Evolutionary conservation across 2,113 vertebrate genomes (phyloP).

Genomic region (Aphyosemion australe): DNA sequence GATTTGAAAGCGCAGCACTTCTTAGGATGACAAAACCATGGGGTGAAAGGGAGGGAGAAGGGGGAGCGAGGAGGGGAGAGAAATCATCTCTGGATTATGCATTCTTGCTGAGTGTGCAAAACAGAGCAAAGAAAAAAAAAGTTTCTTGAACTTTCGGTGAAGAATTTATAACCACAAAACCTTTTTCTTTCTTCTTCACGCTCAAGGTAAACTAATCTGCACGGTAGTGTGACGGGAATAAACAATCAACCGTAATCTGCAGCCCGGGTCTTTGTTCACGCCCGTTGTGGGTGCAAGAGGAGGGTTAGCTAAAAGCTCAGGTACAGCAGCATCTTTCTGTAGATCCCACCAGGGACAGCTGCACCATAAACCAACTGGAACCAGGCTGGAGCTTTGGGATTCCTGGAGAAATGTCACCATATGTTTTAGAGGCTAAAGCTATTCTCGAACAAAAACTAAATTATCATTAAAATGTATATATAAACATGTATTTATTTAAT

Average conservation of each 20-base stretch:
- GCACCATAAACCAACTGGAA: background rate
- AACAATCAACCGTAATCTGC: slow-evolving; percentile 25
- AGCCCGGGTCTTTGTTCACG: background rate
- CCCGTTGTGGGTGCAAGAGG: background rate
- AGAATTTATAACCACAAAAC: slow-evolving; percentile 39
- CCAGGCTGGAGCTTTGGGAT: background rate
- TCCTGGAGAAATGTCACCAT: background rate
- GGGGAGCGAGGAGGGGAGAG: background rate
- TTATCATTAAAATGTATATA: too few relatives aligned
- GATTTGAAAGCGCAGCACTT: slow-evolving; percentile 72
- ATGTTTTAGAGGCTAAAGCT: background rate
- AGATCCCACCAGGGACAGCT: background rate
- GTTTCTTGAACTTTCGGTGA: slow-evolving; percentile 36
- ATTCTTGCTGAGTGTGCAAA: slow-evolving; percentile 68
- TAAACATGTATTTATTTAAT: too few relatives aligned
- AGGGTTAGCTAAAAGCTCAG: background rate
- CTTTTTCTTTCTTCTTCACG: slow-evolving; percentile 14
- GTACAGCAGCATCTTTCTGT: background rate
- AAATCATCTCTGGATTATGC: slow-evolving; percentile 53
- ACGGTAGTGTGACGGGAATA: background rate
- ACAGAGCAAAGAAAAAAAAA: slow-evolving; percentile 33
- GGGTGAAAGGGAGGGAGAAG: slow-evolving; percentile 20
- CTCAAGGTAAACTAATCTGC: background rate
- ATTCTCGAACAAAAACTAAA: background rate
- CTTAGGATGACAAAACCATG: slow-evolving; percentile 55